phyloP scores from a whole-genome alignment of 2,113 vertebrate species.

The Myxocyprinus asiaticus region DNA sequence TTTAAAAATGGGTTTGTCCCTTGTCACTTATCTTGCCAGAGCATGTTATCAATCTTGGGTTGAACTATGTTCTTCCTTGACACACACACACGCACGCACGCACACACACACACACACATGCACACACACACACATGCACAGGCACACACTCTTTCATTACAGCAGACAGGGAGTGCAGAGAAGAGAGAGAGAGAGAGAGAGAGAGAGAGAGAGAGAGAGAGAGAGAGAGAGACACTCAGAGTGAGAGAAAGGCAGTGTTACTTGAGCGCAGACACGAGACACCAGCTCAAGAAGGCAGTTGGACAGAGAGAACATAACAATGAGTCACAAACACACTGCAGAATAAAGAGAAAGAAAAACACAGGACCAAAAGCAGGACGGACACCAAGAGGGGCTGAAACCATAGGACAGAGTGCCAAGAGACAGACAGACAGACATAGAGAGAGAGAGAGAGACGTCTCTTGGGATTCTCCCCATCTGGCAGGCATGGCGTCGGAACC shows the following conservation, averaged over 20 bases:
- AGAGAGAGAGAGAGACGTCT: constrained; percentile 35
- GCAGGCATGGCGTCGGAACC: constrained; percentile 81
- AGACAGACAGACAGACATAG: too few species aligned
- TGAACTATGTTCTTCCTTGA: constrained; percentile 65
- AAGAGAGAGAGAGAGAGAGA: constrained; percentile 14
- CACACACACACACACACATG: constrained; percentile 40
- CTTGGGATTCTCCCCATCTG: constrained; percentile 50
- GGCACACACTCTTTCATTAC: constrained; percentile 67
- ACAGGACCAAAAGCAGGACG: background rate
- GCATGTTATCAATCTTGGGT: constrained; percentile 65
- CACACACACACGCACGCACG: constrained; percentile 16
- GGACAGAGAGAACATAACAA: background rate
- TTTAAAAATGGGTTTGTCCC: too few species aligned
- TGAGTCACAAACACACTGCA: constrained; percentile 18
- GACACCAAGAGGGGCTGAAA: background rate
- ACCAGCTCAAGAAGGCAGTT: background rate
- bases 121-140: constrained; percentile 61
- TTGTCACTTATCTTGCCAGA: constrained; percentile 37
- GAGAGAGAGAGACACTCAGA: background rate
- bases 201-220: constrained; percentile 32
- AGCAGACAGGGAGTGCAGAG: constrained; percentile 38
- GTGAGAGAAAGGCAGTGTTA: constrained; percentile 30
- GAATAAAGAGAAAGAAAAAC: background rate
- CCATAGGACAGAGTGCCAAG: background rate
- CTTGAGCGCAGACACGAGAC: constrained; percentile 17